Conservation (phyloP, 1,140 invertebrate genomes). For the Ectropis grisescens region DNA sequence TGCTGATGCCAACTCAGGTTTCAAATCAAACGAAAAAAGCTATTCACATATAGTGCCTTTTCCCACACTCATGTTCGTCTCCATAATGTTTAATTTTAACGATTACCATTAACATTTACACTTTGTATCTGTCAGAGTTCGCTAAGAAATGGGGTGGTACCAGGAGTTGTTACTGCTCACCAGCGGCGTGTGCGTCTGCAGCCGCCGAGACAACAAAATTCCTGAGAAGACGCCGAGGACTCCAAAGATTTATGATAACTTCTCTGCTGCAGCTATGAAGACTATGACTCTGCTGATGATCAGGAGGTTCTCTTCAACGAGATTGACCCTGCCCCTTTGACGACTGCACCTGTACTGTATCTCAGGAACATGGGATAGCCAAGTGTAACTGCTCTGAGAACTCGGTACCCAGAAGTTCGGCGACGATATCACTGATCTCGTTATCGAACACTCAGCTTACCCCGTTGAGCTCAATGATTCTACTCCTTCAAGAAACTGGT, state of each 20-base stretch:
- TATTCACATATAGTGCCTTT: too few species aligned
- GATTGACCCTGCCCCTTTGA: conserved; percentile 62
- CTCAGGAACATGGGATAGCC: conserved; percentile 56
- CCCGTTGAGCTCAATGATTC: conserved; percentile 68
- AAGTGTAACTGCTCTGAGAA: conserved; percentile 70
- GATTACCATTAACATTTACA: too few species aligned
- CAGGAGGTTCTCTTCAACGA: conserved; percentile 63
- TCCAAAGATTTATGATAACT: conserved; percentile 33
- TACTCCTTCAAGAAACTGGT: conserved; percentile 70
- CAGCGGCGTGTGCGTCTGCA: conserved; percentile 40
- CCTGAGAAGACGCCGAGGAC: conserved; percentile 34
- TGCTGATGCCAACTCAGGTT: too few species aligned
- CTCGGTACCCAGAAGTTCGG: conserved; percentile 72
- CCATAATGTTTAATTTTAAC: too few species aligned
- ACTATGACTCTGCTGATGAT: conserved; percentile 49
- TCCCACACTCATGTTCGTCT: too few species aligned
- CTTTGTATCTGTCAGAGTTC: conserved; percentile 57
- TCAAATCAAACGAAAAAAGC: too few species aligned
- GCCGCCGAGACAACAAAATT: conserved; percentile 50
- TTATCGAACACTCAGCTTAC: conserved; percentile 71
- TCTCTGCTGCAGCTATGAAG: too few species aligned
- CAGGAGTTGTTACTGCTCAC: conserved; percentile 62
- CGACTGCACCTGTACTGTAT: conserved; percentile 63
- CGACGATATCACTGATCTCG: conserved; percentile 71
- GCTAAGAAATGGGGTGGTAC: conserved; percentile 56